Evolutionary conservation across 2,113 vertebrate species (phyloP).

Genomic region (Macquaria ambigua): DNA sequence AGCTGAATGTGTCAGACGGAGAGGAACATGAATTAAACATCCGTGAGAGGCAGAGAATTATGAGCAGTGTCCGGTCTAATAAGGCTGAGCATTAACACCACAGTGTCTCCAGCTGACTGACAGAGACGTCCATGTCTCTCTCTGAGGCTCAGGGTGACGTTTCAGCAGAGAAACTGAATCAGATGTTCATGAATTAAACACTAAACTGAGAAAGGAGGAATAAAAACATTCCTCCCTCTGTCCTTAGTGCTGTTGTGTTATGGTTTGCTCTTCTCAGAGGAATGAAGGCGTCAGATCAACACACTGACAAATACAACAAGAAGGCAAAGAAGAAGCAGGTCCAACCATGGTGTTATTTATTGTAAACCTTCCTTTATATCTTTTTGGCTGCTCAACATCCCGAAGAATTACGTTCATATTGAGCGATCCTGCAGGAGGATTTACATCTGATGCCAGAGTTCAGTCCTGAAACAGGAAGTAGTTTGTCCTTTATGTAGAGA

Average conservation of each 20-base stretch:
- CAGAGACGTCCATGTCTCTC: conserved; percentile 29
- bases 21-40: conserved; percentile 71
- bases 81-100: conserved; percentile 53
- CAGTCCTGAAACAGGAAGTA: too few relatives aligned
- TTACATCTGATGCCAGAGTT: too few relatives aligned
- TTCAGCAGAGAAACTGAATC: background rate
- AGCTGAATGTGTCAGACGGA: conserved; percentile 54
- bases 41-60: conserved; percentile 56
- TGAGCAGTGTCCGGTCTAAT: conserved; percentile 52
- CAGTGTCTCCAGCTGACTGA: conserved; percentile 20
- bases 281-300: too few relatives aligned
- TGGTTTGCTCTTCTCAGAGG: too few relatives aligned
- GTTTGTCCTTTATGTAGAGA: too few relatives aligned
- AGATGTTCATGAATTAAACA: background rate
- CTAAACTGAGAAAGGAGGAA: background rate
- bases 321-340: too few relatives aligned
- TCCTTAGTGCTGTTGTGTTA: background rate
- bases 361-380: too few relatives aligned
- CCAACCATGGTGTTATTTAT: too few relatives aligned
- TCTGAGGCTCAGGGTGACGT: background rate
- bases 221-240: background rate
- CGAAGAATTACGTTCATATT: too few relatives aligned
- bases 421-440: too few relatives aligned
- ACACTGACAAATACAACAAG: too few relatives aligned
- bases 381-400: too few relatives aligned